A percentile compares a stretch with the other conserved stretches of the same genome.
phyloP scores from a whole-genome alignment of 1,140 invertebrate species.

The Drosophila virilis region DNA sequence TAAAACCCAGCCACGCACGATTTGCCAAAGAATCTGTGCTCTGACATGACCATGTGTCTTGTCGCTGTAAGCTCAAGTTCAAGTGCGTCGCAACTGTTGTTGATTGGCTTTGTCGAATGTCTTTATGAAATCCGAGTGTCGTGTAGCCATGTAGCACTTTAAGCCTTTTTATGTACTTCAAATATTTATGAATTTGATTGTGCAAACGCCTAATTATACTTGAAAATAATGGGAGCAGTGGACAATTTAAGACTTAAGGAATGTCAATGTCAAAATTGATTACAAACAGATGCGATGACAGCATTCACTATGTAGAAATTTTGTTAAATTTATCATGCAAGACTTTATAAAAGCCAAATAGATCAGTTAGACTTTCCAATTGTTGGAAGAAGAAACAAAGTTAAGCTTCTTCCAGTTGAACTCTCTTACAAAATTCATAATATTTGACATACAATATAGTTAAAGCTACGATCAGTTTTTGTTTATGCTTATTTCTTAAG shows the following conservation, averaged over 20 bases:
- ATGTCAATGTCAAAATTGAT: constrained; percentile 66
- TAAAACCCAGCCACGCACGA: constrained; percentile 52
- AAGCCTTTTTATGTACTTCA: constrained; percentile 69
- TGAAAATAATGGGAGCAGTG: constrained; percentile 20
- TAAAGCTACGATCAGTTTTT: too few relatives aligned
- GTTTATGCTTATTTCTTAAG: too few relatives aligned
- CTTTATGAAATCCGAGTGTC: constrained; percentile 25
- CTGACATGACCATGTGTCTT: constrained; percentile 10
- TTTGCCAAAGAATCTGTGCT: constrained; percentile 48
- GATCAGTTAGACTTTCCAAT: too few relatives aligned
- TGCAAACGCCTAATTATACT: constrained; percentile 29
- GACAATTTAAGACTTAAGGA: constrained; percentile 17
- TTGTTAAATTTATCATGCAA: too few relatives aligned
- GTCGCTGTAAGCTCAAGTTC: constrained; percentile 67
- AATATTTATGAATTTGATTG: constrained; percentile 44
- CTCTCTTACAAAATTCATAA: too few relatives aligned
- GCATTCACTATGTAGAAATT: background rate
- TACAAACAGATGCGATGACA: constrained; percentile 16
- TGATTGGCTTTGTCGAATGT: constrained; percentile 62
- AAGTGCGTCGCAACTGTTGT: constrained; percentile 54
- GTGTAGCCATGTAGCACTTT: constrained; percentile 49
- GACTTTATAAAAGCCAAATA: too few relatives aligned
- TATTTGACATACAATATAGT: too few relatives aligned
- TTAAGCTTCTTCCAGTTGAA: too few relatives aligned
- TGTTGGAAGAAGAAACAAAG: too few relatives aligned